Evolutionary conservation across 2,888 invertebrate species (phyloP).

Genomic region (Acrocera orbiculus): DNA sequence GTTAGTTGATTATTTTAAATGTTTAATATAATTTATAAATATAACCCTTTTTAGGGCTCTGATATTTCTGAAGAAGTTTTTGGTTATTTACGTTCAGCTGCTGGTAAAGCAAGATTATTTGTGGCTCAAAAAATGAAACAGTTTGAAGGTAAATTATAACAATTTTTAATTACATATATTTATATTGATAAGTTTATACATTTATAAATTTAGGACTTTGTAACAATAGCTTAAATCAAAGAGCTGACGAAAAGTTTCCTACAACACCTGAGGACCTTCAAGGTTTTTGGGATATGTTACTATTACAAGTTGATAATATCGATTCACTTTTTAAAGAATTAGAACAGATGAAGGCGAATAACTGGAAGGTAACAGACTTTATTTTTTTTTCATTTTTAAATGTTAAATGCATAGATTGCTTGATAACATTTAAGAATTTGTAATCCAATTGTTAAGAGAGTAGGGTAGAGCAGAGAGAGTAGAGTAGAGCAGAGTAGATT

Average conservation of each 20-base stretch:
- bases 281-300: slow-evolving; percentile 97
- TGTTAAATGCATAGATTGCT: neutral
- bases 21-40: no score
- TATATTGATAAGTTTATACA: neutral
- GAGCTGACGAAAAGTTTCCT: slow-evolving; percentile 63
- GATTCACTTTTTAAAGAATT: slow-evolving; percentile 59
- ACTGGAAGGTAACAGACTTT: slow-evolving; percentile 41
- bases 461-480: no score
- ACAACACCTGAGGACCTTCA: slow-evolving; percentile 80
- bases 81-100: slow-evolving; percentile 69
- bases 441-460: no score
- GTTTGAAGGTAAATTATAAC: slow-evolving; percentile 49
- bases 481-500: no score
- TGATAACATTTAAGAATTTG: no score
- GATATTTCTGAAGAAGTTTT: slow-evolving; percentile 57
- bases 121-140: slow-evolving; percentile 89
- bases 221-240: slow-evolving; percentile 46
- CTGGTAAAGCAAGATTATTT: slow-evolving; percentile 79
- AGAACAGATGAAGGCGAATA: slow-evolving; percentile 40
- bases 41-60: slow-evolving; percentile 27
- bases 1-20: no score
- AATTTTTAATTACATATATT: slow-evolving; percentile 1
- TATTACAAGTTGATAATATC: slow-evolving; percentile 75
- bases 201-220: slow-evolving; percentile 36
- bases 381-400: neutral